These are phyloP conservation scores for Rhinopomastus cyanomelas DNA, from an alignment of 2,113 vertebrate species.

Conservation along the genomic window DNA sequence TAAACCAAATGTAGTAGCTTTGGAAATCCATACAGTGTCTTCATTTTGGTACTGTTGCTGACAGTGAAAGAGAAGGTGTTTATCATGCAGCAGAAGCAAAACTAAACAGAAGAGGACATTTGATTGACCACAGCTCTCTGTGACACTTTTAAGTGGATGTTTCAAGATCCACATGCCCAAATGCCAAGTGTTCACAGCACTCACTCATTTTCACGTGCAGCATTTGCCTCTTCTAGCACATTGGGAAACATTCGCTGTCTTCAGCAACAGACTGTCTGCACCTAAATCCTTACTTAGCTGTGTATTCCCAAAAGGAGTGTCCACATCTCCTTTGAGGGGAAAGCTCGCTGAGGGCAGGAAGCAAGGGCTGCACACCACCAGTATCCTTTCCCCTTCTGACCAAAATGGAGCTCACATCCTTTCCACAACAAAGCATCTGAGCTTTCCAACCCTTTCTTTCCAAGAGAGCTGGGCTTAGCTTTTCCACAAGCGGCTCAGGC, in stretches of 20 bases:
- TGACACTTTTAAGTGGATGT: not conserved
- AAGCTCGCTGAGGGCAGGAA: not conserved
- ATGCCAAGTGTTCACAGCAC: not conserved
- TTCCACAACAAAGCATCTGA: not conserved
- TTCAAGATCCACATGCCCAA: not conserved
- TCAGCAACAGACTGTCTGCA: not conserved
- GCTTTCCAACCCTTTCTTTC: not conserved
- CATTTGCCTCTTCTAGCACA: not conserved
- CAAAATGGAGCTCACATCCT: not conserved
- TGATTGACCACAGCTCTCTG: not conserved
- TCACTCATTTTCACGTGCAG: not conserved
- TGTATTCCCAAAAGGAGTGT: not conserved
- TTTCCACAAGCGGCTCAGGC: not conserved
- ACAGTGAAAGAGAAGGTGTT: not conserved
- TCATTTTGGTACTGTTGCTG: not conserved
- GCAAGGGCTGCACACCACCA: accelerated
- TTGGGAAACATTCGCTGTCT: not conserved
- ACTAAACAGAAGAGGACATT: not conserved
- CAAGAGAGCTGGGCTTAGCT: not conserved
- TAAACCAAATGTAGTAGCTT: not conserved
- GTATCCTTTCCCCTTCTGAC: not conserved
- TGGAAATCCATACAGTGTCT: not conserved
- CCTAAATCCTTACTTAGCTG: not conserved
- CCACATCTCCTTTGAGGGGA: not conserved
- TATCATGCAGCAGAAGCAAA: not conserved